Base-by-base conservation (phyloP, 2,888 invertebrate species). In the Sepioteuthis lessoniana region DNA sequence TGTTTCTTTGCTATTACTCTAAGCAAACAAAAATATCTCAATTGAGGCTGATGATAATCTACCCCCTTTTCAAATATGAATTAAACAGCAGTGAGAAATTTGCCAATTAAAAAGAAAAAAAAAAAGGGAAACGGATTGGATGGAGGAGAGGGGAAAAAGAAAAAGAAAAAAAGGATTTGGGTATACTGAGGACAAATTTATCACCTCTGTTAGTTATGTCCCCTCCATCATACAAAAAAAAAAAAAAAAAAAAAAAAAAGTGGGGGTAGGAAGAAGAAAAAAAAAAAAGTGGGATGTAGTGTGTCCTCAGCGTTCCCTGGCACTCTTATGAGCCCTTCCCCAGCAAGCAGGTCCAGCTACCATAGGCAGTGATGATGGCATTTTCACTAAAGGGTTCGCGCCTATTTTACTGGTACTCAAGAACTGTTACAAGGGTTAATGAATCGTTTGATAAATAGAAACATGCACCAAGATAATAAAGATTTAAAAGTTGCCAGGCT, bases 311-410 rank as follows among this genome's bases (percentile, higher is more conserved):
- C 2, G 16, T 55, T 55, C 93, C 47, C 55, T 55, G 35, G 50
- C 55, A 93, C n/a, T 93, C 35, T 93, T 47, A 37, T 50, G 35
- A 93, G 55, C 46, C 50, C 93, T 55, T 93, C n/a, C 50, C 47
- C 37, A 47, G 93, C 93, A 93, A 93, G 50, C 93, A 93, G 93
- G 50, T 93, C 93, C 93, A 93, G 93, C 93, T 93, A 93, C 93
- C 37, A 46, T 76, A 76, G n/a, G n/a, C 35, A 76, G n/a, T 76
- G 76, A 76, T 35, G 76, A 76, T n/a, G 76, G 76, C 76, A 76
- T 76, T 76, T n/a, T 76, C 35, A 35, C 76, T 76, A 76, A 76
- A n/a, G 55, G 55, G 55, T 55, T 55, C 47, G 1, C 21, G 25
- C 21, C 19, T n/a, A 76, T 76, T 76, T 76, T n/a, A 31, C 92